Evolutionary conservation across 1,140 invertebrate genomes (phyloP).

Genomic region (Tetramorium parvispinum): DNA sequence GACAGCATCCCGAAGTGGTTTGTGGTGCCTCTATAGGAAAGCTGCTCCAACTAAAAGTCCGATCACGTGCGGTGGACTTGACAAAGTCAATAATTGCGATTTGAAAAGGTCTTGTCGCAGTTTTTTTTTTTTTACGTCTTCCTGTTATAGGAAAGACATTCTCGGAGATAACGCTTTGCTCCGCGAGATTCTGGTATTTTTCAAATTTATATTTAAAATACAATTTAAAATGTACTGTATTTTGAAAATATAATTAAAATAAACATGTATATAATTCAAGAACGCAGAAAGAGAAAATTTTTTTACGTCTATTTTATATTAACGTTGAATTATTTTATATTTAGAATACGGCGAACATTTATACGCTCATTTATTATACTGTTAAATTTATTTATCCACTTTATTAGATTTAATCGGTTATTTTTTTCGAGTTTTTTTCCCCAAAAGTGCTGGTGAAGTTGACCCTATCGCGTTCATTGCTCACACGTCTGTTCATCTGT

Average conservation of each 20-base stretch:
- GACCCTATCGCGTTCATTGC: not conserved
- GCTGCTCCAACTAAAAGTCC: slow-evolving; percentile 6
- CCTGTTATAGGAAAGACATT: not conserved
- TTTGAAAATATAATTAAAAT: slow-evolving; percentile 3
- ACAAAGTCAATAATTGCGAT: not conserved
- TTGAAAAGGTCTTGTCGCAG: not conserved
- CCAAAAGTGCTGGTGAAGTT: not conserved
- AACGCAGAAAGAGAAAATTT: too few species aligned
- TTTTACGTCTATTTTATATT: too few species aligned
- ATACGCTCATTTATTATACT: not conserved
- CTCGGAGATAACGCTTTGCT: not conserved
- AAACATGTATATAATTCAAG: too few species aligned
- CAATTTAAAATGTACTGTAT: not conserved
- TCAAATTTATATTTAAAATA: not conserved
- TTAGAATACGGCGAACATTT: not conserved
- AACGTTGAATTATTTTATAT: not conserved
- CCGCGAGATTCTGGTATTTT: not conserved
- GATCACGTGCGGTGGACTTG: not conserved
- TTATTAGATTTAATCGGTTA: not conserved
- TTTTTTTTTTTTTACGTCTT: not conserved
- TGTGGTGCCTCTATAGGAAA: slow-evolving; percentile 2
- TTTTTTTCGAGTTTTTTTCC: not conserved
- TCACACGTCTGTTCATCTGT: not conserved
- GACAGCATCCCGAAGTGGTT: not conserved
- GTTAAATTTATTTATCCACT: not conserved